Evolutionary conservation across 2,113 vertebrate genomes (phyloP).

Genomic region (Fregata magnificens): DNA sequence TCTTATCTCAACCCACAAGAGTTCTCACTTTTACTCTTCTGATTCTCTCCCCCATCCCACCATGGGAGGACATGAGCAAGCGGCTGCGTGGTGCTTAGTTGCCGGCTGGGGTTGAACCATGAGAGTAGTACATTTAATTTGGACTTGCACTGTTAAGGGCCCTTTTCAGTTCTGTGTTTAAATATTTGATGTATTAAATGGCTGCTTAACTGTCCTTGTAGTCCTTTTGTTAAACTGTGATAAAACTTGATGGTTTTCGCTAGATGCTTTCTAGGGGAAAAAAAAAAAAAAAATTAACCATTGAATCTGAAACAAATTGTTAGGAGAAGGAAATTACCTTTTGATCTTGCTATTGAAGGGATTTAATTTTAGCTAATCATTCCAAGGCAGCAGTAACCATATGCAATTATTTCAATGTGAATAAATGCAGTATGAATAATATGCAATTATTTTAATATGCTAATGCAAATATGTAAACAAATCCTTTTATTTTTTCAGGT

Average conservation of each 20-base stretch:
- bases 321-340: not conserved
- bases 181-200: not conserved
- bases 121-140: not conserved
- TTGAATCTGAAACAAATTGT: not conserved
- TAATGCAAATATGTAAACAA: not conserved
- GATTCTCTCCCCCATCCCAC: too few relatives aligned
- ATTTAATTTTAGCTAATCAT: not conserved
- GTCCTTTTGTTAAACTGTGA: not conserved
- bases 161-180: not conserved
- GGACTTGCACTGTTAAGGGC: not conserved
- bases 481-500: conserved; percentile 68
- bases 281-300: not conserved
- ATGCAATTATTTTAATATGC: not conserved
- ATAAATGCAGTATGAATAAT: not conserved
- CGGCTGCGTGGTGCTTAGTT: too few relatives aligned
- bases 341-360: not conserved
- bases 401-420: not conserved
- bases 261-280: not conserved
- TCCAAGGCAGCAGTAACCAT: not conserved
- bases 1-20: too few relatives aligned
- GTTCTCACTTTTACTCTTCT: too few relatives aligned
- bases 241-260: not conserved
- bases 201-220: not conserved
- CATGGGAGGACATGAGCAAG: too few relatives aligned
- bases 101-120: too few relatives aligned